phyloP scores from a whole-genome alignment of 2,888 invertebrate genomes.

The Baronia brevicornis region DNA sequence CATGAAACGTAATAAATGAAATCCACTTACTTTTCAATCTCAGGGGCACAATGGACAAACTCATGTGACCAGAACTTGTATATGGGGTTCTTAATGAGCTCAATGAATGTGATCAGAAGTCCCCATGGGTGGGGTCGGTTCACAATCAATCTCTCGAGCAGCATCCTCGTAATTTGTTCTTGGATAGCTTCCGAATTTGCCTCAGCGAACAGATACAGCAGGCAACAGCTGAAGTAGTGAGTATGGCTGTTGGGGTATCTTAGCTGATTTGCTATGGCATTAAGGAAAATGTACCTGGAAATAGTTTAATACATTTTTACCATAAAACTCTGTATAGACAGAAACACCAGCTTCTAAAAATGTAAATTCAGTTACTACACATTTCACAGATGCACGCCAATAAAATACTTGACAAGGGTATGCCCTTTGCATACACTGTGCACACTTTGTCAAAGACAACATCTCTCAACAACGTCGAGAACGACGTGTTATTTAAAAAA shows the following conservation, averaged over 20 bases:
- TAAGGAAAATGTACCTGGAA: conserved; percentile 93
- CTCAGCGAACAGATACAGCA: conserved; percentile 97
- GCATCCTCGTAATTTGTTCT: conserved; percentile 97
- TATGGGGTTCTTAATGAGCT: conserved; percentile 97
- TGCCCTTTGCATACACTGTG: no score
- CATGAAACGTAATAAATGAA: background rate
- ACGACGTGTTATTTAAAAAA: no score
- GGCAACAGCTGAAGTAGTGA: conserved; percentile 98
- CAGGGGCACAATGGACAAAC: conserved; percentile 99
- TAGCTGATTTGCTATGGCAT: conserved; percentile 98
- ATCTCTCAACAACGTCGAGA: no score
- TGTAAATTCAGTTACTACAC: no score
- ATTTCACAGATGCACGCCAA: no score
- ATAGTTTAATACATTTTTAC: background rate
- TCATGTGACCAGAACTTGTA: conserved; percentile 99
- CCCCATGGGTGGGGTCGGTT: conserved; percentile 99
- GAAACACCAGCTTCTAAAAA: no score
- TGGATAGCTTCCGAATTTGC: conserved; percentile 98
- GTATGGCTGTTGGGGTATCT: conserved; percentile 99
- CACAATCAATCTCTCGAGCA: conserved; percentile 97
- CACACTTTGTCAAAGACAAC: no score
- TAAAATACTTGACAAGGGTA: no score
- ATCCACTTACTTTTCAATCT: conserved; percentile 95
- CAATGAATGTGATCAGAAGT: conserved; percentile 97
- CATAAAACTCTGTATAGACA: no score